Evolutionary conservation across 2,113 vertebrate genomes (phyloP).

Genomic region (Chloropsis hardwickii): DNA sequence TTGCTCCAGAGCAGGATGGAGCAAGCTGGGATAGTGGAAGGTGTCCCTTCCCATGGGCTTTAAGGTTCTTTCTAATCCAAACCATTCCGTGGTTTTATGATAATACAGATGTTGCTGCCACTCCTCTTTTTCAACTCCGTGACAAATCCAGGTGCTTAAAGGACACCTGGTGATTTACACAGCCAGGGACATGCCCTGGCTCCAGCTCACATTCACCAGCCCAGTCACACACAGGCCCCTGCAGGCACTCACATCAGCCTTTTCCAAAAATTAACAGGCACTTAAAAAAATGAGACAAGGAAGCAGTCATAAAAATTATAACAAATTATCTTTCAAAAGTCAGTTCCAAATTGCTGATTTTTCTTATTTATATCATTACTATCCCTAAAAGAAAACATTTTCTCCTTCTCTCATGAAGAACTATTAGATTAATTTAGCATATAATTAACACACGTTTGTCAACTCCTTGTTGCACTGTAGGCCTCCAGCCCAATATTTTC

Average conservation of each 20-base stretch:
- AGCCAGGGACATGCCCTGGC: too few species aligned
- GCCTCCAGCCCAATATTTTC: neutral
- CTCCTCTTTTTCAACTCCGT: neutral
- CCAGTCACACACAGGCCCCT: neutral
- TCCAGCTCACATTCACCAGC: neutral
- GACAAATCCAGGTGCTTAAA: neutral
- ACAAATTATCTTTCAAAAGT: neutral
- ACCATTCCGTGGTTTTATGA: neutral
- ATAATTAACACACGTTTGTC: neutral
- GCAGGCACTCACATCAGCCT: neutral
- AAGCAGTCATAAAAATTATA: neutral
- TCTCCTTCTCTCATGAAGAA: neutral
- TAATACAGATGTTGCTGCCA: fast-evolving
- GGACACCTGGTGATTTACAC: neutral
- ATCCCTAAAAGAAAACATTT: neutral
- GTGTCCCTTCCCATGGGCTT: neutral
- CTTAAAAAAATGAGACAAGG: neutral
- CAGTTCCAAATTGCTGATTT: neutral
- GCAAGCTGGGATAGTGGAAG: neutral
- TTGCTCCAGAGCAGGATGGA: neutral
- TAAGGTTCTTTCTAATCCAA: neutral
- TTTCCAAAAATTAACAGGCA: neutral
- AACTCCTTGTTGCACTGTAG: neutral
- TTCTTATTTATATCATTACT: neutral
- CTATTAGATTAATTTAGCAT: neutral